Evolutionary conservation across 1,140 invertebrate species (phyloP), one percentile per base, ranked within the genome.

Genomic region (Trachymyrmex cornetzi): DNA sequence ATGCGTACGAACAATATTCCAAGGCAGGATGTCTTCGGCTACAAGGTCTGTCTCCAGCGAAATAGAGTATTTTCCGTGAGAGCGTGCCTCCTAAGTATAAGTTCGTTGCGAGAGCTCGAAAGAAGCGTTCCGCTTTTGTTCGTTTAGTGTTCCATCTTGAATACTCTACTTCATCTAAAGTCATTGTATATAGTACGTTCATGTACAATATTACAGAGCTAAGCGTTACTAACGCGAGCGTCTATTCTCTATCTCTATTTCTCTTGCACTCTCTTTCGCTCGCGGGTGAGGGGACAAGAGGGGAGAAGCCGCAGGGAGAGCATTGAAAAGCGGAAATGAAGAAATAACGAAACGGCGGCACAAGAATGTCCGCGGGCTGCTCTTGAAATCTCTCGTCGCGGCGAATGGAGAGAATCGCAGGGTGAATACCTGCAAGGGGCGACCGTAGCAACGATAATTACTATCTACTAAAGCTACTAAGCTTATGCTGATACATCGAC

Each of bases 401-500:
- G 80, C 69, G 55, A 84, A 71, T 14, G 50, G 64, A 38, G 27
- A 72, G 50, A 59, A 64, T 89, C 67, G 66, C 67, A 77, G 77
- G 74, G 59, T 55, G 53, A 59, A 59, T 22, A 14, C 38, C 67
- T n/a, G 53, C 34, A 19, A 89, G 50, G 77, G 85, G 24, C 71
- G 53, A 57, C 22, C 38, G 34, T 27, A 44, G 80, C 67, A 72
- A 48, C 79, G 27, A 22, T 59, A 69, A 48, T 86, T 71, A 57
- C 66, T 74, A 79, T 84, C 30, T 66, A 44, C 57, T 91, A 85
- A 91, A 91, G 87, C 81, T 81, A 86, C 55, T 86, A 89, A 86
- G 90, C 86, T 90, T 89, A 90, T 82, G 87, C 88, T 89, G 81
- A 90, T 87, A 90, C 87, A 91, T 89, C 87, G 87, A 90, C 92